Evolutionary conservation across 2,888 invertebrate genomes (phyloP).

Genomic region (Tiliacea citrago): DNA sequence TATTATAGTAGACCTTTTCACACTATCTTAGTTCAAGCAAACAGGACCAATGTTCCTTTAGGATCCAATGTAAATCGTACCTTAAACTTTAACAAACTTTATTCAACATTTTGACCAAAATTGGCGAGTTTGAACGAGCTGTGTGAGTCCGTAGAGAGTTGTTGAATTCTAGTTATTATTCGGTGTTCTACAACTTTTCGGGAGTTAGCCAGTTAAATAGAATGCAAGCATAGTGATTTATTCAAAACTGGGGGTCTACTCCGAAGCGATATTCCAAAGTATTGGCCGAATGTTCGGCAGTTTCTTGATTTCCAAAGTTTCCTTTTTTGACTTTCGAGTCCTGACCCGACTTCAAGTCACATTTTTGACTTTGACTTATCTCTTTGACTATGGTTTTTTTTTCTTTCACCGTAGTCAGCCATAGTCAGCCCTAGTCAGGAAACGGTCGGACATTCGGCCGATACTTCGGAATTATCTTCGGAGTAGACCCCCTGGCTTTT

Average conservation of each 20-base stretch:
- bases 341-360: no score
- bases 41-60: slow-evolving; percentile 27
- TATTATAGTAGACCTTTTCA: slow-evolving; percentile 6
- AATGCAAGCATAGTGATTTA: neutral
- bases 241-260: slow-evolving; percentile 7
- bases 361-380: no score
- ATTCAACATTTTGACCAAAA: slow-evolving; percentile 34
- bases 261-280: no score
- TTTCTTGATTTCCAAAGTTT: no score
- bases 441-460: no score
- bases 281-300: no score
- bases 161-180: slow-evolving; percentile 25
- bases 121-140: slow-evolving; percentile 26
- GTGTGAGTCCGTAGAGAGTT: slow-evolving; percentile 14
- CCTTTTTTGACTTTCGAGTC: no score
- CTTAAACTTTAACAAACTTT: slow-evolving; percentile 39
- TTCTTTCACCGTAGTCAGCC: no score
- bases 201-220: neutral
- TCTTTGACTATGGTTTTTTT: no score
- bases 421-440: no score
- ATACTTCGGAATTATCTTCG: no score
- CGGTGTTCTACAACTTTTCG: slow-evolving; percentile 16
- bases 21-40: slow-evolving; percentile 6
- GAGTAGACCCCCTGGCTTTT: neutral
- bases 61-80: slow-evolving; percentile 37